Percentiles rank a stretch among this genome's conserved stretches.
Evolutionary conservation across 2,113 vertebrate genomes (phyloP).

Genomic region (Notechis scutatus): DNA sequence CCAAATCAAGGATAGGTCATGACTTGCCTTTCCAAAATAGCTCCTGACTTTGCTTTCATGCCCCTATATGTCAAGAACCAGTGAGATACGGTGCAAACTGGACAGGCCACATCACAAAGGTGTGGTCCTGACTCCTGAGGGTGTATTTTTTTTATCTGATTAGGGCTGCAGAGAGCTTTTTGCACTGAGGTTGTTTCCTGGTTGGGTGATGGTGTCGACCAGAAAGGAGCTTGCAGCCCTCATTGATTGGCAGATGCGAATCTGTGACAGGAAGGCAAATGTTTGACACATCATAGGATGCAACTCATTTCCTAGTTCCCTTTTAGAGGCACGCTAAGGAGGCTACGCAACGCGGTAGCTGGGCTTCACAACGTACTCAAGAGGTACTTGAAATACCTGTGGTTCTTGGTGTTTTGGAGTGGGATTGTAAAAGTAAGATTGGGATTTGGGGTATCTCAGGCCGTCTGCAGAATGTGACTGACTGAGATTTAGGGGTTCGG

Average conservation of each 20-base stretch:
- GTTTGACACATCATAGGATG: background rate
- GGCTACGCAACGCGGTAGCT: background rate
- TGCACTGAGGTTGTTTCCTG: background rate
- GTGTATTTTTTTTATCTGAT: background rate
- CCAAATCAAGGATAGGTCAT: background rate
- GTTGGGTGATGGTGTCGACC: fast-evolving
- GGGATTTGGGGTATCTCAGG: background rate
- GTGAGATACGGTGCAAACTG: background rate
- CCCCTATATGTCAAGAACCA: background rate
- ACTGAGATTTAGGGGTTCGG: background rate
- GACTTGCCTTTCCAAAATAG: background rate
- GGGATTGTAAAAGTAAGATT: background rate
- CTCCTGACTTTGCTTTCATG: background rate
- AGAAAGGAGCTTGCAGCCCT: background rate
- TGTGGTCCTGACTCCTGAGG: background rate
- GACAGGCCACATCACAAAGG: background rate
- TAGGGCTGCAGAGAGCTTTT: background rate
- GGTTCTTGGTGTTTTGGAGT: background rate
- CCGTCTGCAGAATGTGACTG: too few relatives aligned
- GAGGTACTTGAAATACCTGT: background rate
- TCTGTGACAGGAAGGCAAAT: constrained; percentile 33
- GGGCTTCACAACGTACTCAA: background rate
- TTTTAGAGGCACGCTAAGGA: constrained; percentile 4
- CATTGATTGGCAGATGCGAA: fast-evolving
- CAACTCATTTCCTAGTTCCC: background rate